Evolutionary conservation across 2,888 invertebrate genomes (phyloP), one percentile per base, ranked within the genome.

Genomic region (Cheilosia impressa): DNA sequence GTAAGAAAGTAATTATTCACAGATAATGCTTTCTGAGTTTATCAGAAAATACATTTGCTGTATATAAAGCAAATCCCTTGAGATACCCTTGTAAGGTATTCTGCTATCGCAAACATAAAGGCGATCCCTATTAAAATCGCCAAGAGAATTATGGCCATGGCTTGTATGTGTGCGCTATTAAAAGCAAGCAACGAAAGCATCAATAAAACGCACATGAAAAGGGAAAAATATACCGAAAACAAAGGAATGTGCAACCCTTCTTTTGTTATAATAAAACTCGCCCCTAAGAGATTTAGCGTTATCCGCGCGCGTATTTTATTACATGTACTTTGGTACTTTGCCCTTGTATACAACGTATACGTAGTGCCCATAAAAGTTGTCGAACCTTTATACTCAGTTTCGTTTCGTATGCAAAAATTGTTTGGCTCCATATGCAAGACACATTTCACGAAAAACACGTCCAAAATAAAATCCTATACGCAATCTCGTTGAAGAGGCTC

Each of bases 391-490:
- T 13, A 13, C 38, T 38, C 15, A 5, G 2, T 17, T 47, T 47
- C 2, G 9, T 19, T 17, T 17, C 17, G 2, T 10, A 47, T 47
- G 19, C 2, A 47, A 47, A 47, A 19, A 10, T 17, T 17, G 47
- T 9, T 17, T 9, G 9, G 2, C 24, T 17, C 27, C 38, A 38
- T 34, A 27, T 38, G 27, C 0, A 38, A 1, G 38, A 13, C 10
- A 34, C 10, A 34, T 34, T 34, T 34, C 10, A 34, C 15, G 7
- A 62, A 45, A 41, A 45, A 47, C 24, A 47, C 3, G 22, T 0
- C 17, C 15, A 22, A 19, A 68, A 4, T 66, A 41, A 55, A 45
- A 68, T 19, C 34, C 13, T 24, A n/a, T n/a, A 58, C 50, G 22
- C 38, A 38, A 24, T 24, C 34, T 31, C 45, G 31, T 34, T 57